phyloP scores from a whole-genome alignment of 2,797 vertebrate genomes.

The Apodemus agrarius region DNA sequence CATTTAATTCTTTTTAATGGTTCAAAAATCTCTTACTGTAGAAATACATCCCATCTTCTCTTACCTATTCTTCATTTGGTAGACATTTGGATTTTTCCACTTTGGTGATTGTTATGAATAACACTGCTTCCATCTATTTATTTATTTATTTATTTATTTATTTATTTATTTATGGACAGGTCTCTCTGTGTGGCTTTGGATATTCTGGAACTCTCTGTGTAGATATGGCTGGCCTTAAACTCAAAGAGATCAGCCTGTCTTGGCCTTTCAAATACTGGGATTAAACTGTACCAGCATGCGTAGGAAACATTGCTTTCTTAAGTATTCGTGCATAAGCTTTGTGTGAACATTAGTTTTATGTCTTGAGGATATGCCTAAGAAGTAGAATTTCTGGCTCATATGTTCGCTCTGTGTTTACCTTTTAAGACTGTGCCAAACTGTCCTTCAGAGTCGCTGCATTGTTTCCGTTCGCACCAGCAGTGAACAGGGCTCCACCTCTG shows the following conservation, averaged over 20 bases:
- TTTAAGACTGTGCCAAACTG: neutral
- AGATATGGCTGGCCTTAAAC: neutral
- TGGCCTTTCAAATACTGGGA: neutral
- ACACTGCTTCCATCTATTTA: neutral
- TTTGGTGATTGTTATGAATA: conserved; percentile 4
- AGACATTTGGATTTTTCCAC: neutral
- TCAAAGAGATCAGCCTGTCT: neutral
- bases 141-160: too few relatives aligned
- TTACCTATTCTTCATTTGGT: neutral
- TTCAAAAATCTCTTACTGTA: neutral
- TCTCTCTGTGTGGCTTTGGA: neutral
- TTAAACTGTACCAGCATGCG: neutral
- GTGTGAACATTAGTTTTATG: neutral
- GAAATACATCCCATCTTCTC: neutral
- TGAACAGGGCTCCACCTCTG: neutral
- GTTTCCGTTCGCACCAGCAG: neutral
- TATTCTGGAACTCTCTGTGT: neutral
- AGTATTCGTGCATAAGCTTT: neutral
- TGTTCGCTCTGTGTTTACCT: neutral
- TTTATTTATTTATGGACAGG: neutral
- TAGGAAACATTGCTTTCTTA: neutral
- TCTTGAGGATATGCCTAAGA: neutral
- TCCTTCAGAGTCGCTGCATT: neutral
- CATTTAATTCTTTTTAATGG: neutral
- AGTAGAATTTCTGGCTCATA: neutral